phyloP scores from a whole-genome alignment of 2,113 vertebrate genomes.

The Struthidea cinerea region DNA sequence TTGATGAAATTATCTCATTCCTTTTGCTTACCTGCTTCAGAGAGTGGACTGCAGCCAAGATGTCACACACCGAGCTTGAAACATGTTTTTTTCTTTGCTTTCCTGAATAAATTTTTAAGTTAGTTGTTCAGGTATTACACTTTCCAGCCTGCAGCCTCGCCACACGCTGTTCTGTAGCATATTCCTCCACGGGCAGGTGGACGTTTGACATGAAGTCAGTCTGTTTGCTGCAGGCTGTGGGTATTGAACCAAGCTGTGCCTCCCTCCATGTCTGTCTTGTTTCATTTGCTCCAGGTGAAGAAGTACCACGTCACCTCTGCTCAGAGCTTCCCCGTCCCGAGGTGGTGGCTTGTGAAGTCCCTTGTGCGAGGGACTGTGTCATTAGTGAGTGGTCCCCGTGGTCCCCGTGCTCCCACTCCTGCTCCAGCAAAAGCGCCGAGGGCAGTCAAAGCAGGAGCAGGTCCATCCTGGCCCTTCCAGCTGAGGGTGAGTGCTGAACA shows the following conservation, averaged over 20 bases:
- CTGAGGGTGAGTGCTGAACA: conserved; percentile 77
- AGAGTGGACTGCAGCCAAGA: background rate
- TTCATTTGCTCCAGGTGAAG: conserved; percentile 73
- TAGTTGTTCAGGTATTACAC: background rate
- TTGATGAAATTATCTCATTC: background rate
- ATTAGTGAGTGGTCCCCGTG: conserved; percentile 85
- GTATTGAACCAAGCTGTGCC: background rate
- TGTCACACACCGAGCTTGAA: background rate
- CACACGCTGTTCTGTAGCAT: background rate
- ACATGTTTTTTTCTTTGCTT: background rate
- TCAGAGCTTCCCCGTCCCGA: conserved; percentile 64
- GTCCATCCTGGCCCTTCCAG: conserved; percentile 83
- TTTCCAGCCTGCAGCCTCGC: background rate
- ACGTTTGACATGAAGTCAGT: background rate
- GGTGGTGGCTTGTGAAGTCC: conserved; percentile 76
- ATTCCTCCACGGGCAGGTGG: background rate
- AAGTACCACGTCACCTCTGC: conserved; percentile 75
- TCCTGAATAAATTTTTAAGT: background rate
- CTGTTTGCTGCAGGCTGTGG: background rate
- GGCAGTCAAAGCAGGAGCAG: conserved; percentile 87
- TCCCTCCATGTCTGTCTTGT: background rate
- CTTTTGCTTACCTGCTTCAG: background rate
- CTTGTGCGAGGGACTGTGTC: conserved; percentile 87
- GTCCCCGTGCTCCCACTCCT: conserved; percentile 90
- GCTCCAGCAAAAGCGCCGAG: conserved; percentile 82